A percentile compares a stretch with the other conserved stretches of the same genome.
phyloP scores from a whole-genome alignment of 2,888 invertebrate genomes.

The Diarsia mendica region DNA sequence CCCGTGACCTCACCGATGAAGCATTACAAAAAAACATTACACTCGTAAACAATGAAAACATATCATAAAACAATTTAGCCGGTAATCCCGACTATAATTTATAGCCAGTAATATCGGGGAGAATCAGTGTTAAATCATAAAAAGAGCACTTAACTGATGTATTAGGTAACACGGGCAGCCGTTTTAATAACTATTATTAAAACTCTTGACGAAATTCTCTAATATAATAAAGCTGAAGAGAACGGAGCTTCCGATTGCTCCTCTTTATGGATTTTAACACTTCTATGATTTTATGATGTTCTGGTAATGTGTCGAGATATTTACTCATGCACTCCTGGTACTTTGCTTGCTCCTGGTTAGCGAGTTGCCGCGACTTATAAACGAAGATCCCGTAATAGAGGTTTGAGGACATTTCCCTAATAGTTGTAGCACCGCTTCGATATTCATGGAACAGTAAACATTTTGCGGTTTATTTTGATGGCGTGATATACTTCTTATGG shows the following conservation, averaged over 20 bases:
- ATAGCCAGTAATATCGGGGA: conserved; percentile 84
- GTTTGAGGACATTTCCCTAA: conserved; percentile 36
- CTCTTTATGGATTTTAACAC: conserved; percentile 72
- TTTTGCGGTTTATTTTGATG: conserved; percentile 73
- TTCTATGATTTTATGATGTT: conserved; percentile 71
- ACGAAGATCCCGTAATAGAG: conserved; percentile 1
- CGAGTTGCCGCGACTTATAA: conserved; percentile 6
- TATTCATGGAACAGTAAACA: conserved; percentile 69
- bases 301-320: conserved; percentile 61
- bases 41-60: conserved; percentile 80
- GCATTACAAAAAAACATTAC: conserved; percentile 63
- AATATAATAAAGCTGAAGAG: conserved; percentile 81
- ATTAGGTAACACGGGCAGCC: conserved; percentile 86
- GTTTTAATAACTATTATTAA: conserved; percentile 89
- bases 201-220: conserved; percentile 84
- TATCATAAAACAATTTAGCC: conserved; percentile 88
- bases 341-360: conserved; percentile 59
- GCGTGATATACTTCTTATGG: conserved; percentile 78
- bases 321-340: conserved; percentile 64
- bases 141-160: conserved; percentile 85
- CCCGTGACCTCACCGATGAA: conserved; percentile 64
- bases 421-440: conserved; percentile 41
- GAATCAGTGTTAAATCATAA: conserved; percentile 89
- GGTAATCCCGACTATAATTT: conserved; percentile 85
- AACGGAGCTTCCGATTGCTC: conserved; percentile 71